Evolutionary conservation across 2,113 vertebrate species (phyloP).

Genomic region (Platanista minor): DNA sequence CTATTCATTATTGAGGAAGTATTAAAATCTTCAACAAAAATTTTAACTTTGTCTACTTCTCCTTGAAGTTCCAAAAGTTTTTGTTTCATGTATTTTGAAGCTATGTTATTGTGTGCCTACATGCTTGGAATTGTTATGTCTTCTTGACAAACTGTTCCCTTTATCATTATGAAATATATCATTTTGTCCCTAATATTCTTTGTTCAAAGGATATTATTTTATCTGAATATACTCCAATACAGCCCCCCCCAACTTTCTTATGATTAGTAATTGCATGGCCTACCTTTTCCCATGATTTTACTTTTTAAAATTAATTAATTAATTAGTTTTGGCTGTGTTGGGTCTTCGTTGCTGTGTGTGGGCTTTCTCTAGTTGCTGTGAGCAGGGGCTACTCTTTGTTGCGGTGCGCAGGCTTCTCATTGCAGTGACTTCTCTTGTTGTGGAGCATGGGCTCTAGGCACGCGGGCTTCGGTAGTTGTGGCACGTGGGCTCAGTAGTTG

Average conservation of each 20-base stretch:
- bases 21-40: background rate
- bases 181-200: background rate
- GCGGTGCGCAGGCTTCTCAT: rapidly evolving
- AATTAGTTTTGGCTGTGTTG: no score
- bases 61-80: background rate
- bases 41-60: background rate
- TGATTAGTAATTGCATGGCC: background rate
- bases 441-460: no score
- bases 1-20: background rate
- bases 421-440: no score
- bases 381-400: no score
- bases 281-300: background rate
- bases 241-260: background rate
- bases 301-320: background rate
- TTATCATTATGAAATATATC: background rate
- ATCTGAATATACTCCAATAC: background rate
- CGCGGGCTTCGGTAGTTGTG: no score
- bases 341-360: rapidly evolving
- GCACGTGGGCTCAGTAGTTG: no score
- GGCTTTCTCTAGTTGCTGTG: no score
- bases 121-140: background rate
- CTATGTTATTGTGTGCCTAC: background rate
- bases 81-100: background rate
- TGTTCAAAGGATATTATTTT: background rate
- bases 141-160: background rate